Evolutionary conservation across 2,888 invertebrate genomes (phyloP).

Genomic region (Cantharis rufa): DNA sequence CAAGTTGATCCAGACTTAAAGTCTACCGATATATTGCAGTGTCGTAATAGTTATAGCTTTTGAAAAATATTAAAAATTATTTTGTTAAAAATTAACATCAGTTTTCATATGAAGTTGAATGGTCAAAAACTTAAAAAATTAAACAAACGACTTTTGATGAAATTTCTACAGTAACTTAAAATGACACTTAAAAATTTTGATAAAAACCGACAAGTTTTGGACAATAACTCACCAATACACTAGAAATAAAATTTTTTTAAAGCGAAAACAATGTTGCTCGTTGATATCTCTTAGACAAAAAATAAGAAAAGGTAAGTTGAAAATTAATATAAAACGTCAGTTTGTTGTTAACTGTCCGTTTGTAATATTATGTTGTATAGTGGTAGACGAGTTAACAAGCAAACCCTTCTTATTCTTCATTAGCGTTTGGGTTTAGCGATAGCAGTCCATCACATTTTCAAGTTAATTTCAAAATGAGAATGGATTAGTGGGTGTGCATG

Average conservation of each 20-base stretch:
- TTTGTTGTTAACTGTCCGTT: neutral
- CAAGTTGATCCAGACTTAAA: slow-evolving; percentile 38
- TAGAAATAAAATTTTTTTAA: neutral
- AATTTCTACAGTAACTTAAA: neutral
- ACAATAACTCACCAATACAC: neutral
- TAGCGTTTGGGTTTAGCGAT: neutral
- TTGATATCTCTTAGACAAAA: neutral
- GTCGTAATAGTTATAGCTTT: no score
- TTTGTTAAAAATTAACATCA: no score
- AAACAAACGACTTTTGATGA: neutral
- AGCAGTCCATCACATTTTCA: neutral
- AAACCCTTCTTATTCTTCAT: neutral
- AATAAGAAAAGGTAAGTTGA: neutral
- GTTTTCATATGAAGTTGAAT: no score
- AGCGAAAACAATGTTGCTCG: neutral
- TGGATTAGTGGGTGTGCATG: neutral
- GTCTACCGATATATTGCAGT: slow-evolving; percentile 17
- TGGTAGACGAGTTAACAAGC: neutral
- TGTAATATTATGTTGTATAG: neutral
- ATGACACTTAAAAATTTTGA: neutral
- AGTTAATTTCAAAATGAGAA: neutral
- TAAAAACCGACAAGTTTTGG: neutral
- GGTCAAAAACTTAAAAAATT: neutral
- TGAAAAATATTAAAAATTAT: no score
- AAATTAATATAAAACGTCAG: neutral